Conservation (phyloP, 2,797 vertebrate species). For the Cyclura pinguis region DNA sequence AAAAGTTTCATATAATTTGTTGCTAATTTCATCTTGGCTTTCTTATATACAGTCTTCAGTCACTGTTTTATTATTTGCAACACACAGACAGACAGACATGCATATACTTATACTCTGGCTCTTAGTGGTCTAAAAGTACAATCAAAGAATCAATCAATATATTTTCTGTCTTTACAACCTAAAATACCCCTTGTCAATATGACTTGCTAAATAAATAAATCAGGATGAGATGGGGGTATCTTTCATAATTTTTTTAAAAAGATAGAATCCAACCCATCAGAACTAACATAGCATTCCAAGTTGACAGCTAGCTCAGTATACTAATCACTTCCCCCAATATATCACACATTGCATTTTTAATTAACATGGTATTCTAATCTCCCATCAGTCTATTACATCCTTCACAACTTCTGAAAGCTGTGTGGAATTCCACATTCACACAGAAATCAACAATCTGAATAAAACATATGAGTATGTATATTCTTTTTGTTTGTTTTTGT, state of each 20-base stretch:
- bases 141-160: not conserved
- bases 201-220: slow-evolving; percentile 12
- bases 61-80: not conserved
- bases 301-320: slow-evolving; percentile 6
- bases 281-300: not conserved
- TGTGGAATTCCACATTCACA: not conserved
- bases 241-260: not conserved
- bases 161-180: too few relatives aligned
- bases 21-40: not conserved
- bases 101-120: not conserved
- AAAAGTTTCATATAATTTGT: not conserved
- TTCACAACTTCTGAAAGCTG: not conserved
- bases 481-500: not conserved
- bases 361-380: slow-evolving; percentile 42
- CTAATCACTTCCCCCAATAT: slow-evolving; percentile 23
- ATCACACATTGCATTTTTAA: slow-evolving; percentile 27
- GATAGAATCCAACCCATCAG: too few relatives aligned
- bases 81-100: not conserved
- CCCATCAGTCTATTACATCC: slow-evolving; percentile 34
- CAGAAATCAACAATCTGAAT: not conserved
- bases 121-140: not conserved
- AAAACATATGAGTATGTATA: not conserved
- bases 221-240: not conserved
- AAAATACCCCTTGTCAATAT: not conserved
- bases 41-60: not conserved